phyloP scores from a whole-genome alignment of 2,888 invertebrate genomes.

The Latheticus oryzae region DNA sequence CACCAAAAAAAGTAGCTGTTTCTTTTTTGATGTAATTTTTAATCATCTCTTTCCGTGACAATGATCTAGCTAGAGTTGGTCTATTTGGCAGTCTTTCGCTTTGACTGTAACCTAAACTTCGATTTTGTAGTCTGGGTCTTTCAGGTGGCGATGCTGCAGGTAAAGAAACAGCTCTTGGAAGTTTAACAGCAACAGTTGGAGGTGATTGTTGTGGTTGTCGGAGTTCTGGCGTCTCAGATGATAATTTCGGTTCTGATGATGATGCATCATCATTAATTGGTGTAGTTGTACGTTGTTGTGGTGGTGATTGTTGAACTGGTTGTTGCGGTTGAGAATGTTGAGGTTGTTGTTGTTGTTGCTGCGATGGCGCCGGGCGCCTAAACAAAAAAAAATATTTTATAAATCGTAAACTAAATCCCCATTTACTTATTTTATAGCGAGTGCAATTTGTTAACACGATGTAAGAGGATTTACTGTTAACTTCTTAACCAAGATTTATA shows the following conservation, averaged over 20 bases:
- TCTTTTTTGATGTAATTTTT: constrained; percentile 80
- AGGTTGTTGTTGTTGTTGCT: constrained; percentile 43
- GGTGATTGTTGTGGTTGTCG: constrained; percentile 44
- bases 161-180: constrained; percentile 56
- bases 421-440: not conserved
- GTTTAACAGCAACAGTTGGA: too few relatives aligned
- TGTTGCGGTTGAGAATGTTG: constrained; percentile 45
- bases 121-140: constrained; percentile 44
- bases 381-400: constrained; percentile 2
- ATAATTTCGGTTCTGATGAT: constrained; percentile 20
- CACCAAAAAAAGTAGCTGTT: constrained; percentile 87
- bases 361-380: constrained; percentile 52
- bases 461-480: too few relatives aligned
- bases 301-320: constrained; percentile 28
- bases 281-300: constrained; percentile 54
- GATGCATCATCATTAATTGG: constrained; percentile 46
- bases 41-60: constrained; percentile 66
- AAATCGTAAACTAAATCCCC: not conserved
- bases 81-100: constrained; percentile 61
- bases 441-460: too few relatives aligned
- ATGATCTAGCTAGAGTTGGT: constrained; percentile 63
- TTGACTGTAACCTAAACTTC: constrained; percentile 58
- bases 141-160: constrained; percentile 55
- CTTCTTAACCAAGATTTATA: too few relatives aligned
- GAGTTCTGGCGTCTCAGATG: constrained; percentile 15